Percentiles rank a stretch among this genome's conserved stretches.
phyloP scores from a whole-genome alignment of 2,113 vertebrate genomes.

The Macheiramphus alcinus region DNA sequence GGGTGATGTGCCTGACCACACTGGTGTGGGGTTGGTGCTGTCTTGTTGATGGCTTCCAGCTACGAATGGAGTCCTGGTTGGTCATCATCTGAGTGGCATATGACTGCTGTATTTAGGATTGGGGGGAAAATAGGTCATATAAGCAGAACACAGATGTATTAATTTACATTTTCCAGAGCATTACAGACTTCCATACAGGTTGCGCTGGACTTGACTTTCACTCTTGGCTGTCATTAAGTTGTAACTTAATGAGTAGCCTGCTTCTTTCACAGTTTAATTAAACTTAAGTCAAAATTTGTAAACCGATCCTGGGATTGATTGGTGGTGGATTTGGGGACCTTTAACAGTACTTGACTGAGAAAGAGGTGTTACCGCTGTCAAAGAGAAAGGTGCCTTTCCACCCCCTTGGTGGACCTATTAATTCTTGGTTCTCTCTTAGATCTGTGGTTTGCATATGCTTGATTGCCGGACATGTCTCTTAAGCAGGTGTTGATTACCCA shows the following conservation, averaged over 20 bases:
- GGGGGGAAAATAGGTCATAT: not conserved
- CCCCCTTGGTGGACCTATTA: not conserved
- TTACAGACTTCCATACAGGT: not conserved
- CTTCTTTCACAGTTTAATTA: not conserved
- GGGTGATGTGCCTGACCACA: accelerated
- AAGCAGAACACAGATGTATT: not conserved
- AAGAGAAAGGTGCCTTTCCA: not conserved
- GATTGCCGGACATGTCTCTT: not conserved
- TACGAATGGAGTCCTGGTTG: not conserved
- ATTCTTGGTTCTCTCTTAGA: not conserved
- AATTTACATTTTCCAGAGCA: not conserved
- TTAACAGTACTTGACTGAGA: not conserved
- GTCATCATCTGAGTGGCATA: no score
- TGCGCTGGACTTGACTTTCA: not conserved
- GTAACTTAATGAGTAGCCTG: not conserved
- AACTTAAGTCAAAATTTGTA: not conserved
- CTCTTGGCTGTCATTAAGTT: not conserved
- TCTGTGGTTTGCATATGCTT: not conserved
- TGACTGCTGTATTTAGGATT: not conserved
- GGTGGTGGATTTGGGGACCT: not conserved
- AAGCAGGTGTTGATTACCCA: not conserved
- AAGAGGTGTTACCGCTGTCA: not conserved
- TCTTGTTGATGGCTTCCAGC: not conserved
- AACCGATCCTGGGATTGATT: not conserved
- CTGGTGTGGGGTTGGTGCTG: not conserved